Base-by-base conservation (phyloP, 1,140 invertebrate species). In the Archivesica marissinica region DNA sequence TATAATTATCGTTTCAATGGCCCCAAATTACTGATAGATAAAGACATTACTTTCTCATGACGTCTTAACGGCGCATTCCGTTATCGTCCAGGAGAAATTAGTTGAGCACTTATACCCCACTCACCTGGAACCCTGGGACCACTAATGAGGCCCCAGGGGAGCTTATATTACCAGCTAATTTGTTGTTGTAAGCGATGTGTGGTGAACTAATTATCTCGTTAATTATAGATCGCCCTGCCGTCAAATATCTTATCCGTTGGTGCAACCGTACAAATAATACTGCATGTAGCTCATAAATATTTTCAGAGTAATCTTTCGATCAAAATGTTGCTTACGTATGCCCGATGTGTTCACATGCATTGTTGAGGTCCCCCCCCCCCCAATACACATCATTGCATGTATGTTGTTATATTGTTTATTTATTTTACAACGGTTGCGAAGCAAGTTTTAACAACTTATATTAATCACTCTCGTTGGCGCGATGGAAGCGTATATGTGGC, bases 121-220 rank as follows among this genome's bases (percentile, higher is more conserved):
- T 72, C 68, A 72, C 41, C 68, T 72, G 44, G 68, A 72, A 41
- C 41, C 41, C 68, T 44, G 25, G 25, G 68, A 28, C 17, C n/a
- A 44, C 68, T 72, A 72, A 72, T 72, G 41, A 47, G 35, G 30
- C 77, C 77, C 77, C 28, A n/a, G 59, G 56, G 77, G 44, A 66
- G n/a, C 56, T 66, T 28, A 13, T 30, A 68, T 79, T 68, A 66
- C 59, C n/a, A 11, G 7, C 28, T 72, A 81, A 81, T 81, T 25
- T 81, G 79, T 81, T 81, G 64, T 72, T 81, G 20, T 81, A 39
- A 72, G 38, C 44, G 33, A 35, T 47, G 79, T 56, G 66, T 81
- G 64, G 44, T 2, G 38, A 72, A 44, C 79, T 81, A 81, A 81
- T 81, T 81, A 81, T 39, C 79, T 81, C 79, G 68, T 81, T 81